Base-by-base conservation (phyloP, 2,888 invertebrate species). In the Crossocerus cetratus region DNA sequence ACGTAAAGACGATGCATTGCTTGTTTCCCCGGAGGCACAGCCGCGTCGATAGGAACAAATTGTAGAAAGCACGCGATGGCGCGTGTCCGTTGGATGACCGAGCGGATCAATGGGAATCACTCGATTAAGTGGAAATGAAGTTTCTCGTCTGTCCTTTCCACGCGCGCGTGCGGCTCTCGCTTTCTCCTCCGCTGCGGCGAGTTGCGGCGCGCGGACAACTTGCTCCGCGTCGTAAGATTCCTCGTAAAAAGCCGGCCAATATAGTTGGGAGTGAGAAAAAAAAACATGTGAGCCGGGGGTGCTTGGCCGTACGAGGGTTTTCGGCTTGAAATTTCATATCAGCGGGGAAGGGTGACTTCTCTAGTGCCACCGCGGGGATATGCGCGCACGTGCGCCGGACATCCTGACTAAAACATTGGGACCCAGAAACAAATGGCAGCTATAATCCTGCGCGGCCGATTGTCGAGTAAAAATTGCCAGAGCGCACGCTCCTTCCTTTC, bases 361-460 rank as follows among this genome's bases (percentile, higher is more conserved):
- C 32, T 8, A 32, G 8, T 32, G 8, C 32, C 32, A 32, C 11
- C 32, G 11, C 32, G 11, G 32, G 32, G 5, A 32, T 32, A 32
- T 11, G 11, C 32, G 5, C 32, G 72, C 81, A 82, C 82, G 82
- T 82, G 82, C 68, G 65, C 76, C 76, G 84, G 83, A 84, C 82
- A 79, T 87, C 86, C 87, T 89, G 86, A 88, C 84, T 88, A 88
- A 89, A 88, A 86, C 88, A 87, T 86, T 84, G 83, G 83, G 77
- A 75, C 77, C 72, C 76, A 72, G 72, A 82, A 84, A 88, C 88
- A 89, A 88, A 89, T 88, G 87, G 85, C 84, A 74, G 86, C 86
- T 87, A 88, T 87, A 86, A 87, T 88, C 81, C 84, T 69, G 69
- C 75, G 79, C 77, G 77, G 74, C 69, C 87, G 86, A 89, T 89